These are phyloP conservation scores for Tinamus major DNA, from an alignment of 2,797 vertebrate species.

Conservation along the genomic window DNA sequence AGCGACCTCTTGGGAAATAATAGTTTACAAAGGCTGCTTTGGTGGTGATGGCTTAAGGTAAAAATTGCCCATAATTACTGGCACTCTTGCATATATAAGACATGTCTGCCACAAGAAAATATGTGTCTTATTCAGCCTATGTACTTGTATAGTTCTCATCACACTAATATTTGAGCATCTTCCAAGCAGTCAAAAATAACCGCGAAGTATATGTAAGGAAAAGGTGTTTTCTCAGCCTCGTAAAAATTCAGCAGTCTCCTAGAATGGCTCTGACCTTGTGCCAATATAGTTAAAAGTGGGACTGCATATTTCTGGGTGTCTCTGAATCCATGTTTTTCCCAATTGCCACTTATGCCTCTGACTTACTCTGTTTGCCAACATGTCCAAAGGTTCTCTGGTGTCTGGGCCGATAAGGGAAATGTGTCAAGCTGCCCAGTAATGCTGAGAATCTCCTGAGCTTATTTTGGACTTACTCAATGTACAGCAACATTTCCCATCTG, in stretches of 20 bases:
- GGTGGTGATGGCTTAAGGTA: background rate
- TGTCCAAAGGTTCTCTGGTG: background rate
- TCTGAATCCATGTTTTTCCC: background rate
- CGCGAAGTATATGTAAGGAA: background rate
- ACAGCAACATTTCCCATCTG: background rate
- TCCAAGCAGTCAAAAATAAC: conserved; percentile 15
- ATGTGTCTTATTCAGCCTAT: background rate
- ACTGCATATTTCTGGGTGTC: background rate
- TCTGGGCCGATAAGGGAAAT: background rate
- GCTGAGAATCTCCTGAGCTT: background rate
- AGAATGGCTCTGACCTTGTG: background rate
- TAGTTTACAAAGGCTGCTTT: background rate
- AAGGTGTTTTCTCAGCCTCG: background rate
- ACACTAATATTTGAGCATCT: background rate
- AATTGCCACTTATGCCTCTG: background rate
- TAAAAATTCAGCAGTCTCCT: background rate
- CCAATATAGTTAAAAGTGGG: background rate
- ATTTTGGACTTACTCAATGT: background rate
- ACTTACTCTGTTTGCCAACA: background rate
- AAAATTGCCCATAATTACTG: conserved; percentile 7
- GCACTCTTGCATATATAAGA: background rate
- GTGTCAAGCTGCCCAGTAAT: background rate
- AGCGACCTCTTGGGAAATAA: background rate
- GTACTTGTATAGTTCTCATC: background rate
- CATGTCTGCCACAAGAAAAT: background rate